Conservation (phyloP, 2,797 vertebrate genomes). For the Anguilla obscura region DNA sequence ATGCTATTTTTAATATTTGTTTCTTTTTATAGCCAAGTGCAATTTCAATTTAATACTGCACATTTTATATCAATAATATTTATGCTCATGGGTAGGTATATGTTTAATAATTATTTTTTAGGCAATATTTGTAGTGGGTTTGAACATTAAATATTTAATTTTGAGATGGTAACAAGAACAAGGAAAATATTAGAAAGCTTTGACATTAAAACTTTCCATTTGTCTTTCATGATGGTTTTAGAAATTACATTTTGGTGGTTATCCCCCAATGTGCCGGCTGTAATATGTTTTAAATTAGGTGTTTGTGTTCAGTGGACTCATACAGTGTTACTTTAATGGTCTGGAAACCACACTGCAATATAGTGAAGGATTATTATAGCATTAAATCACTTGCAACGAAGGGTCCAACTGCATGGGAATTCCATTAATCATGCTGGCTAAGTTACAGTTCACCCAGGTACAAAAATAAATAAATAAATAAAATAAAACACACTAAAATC, state of each 20-base stretch:
- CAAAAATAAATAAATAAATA: constrained; percentile 7
- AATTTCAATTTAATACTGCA: constrained; percentile 2
- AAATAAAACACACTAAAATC: constrained; percentile 27
- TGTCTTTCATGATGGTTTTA: constrained; percentile 53
- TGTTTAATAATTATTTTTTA: not conserved
- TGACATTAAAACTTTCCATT: constrained; percentile 57
- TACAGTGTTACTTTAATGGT: constrained; percentile 75
- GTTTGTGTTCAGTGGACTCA: constrained; percentile 73
- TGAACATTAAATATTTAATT: constrained; percentile 39
- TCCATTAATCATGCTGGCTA: constrained; percentile 77
- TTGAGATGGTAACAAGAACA: constrained; percentile 46
- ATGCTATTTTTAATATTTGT: not conserved
- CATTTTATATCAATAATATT: constrained; percentile 11
- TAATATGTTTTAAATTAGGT: constrained; percentile 79
- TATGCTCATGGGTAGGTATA: not conserved
- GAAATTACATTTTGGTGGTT: constrained; percentile 60
- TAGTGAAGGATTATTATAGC: constrained; percentile 77
- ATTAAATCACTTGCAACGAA: constrained; percentile 76
- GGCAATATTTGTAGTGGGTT: not conserved
- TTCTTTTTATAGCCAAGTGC: not conserved
- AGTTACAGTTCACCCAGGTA: constrained; percentile 61
- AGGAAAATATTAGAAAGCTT: constrained; percentile 46
- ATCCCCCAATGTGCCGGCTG: constrained; percentile 62
- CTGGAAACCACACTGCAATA: constrained; percentile 74
- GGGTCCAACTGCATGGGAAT: constrained; percentile 64